Conservation (phyloP, 1,140 invertebrate species). For the Frieseomelitta varia region DNA sequence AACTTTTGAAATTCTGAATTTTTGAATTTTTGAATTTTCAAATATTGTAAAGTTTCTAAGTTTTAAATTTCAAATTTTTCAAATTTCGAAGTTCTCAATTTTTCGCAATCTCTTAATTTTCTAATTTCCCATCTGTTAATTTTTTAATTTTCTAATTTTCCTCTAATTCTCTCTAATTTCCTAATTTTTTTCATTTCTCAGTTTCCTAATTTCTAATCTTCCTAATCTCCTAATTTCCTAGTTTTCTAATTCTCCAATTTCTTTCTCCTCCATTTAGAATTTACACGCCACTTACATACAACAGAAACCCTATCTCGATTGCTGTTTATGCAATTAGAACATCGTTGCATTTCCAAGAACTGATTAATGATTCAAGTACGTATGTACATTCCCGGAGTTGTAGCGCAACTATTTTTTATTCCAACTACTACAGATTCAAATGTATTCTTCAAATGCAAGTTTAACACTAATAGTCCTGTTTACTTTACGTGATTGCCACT, state of each 20-base stretch:
- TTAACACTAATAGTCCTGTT: background rate
- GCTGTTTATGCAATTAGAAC: background rate
- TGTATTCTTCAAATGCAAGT: background rate
- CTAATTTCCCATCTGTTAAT: background rate
- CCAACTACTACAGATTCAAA: background rate
- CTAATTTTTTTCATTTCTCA: too few relatives aligned
- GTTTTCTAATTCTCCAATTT: background rate
- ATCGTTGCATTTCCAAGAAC: background rate
- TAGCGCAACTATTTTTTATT: background rate
- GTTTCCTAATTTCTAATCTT: background rate
- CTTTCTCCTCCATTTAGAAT: background rate
- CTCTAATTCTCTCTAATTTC: background rate
- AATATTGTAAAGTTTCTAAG: background rate
- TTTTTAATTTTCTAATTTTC: background rate
- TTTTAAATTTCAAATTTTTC: too few relatives aligned
- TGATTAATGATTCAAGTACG: background rate
- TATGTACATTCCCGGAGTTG: background rate
- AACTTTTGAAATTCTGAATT: background rate
- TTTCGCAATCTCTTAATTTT: background rate
- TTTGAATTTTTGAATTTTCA: background rate
- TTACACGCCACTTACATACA: background rate
- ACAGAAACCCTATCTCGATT: background rate
- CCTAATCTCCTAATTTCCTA: background rate
- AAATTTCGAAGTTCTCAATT: background rate
- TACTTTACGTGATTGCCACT: background rate